Evolutionary conservation across 2,797 vertebrate species (phyloP), one percentile per base, ranked within the genome.

Genomic region (Distichodus sexfasciatus): DNA sequence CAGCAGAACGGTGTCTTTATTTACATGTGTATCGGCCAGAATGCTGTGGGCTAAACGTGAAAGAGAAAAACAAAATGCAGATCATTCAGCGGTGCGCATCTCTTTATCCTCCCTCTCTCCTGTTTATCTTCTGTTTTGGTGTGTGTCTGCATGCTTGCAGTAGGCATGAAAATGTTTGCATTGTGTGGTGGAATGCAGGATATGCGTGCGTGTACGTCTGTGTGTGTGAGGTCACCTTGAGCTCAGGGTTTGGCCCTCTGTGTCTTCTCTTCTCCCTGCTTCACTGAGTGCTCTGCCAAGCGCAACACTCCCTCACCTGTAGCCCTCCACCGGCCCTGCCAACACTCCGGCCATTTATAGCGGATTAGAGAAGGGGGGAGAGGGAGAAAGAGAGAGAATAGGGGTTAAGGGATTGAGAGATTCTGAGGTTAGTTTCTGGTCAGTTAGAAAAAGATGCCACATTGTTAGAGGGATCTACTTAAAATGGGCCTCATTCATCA

Each of bases 251-350:
- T 69, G 59, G 81, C 76, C 84, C 82, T 84, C 82, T 67, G 79
- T 62, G 70, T 84, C 85, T 83, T 78, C 85, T 87, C 70, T 75
- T 75, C 68, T 81, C 81, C 38, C 75, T 83, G 90, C 90, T 90
- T 90, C 81, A 84, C 89, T 90, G 90, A 90, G 86, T 53, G 89
- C 88, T 90, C 86, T 75, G 76, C 87, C 83, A 89, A 90, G 88
- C 89, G 85, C 86, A 77, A 88, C 88, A 86, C 85, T 88, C 82
- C 82, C 83, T 84, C 84, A 85, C 88, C 85, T 84, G 85, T 84
- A 88, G 90, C 88, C 87, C 88, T 91, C 90, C 90, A 83, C 84
- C 86, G n/a, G n/a, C 80, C 86, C 87, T 84, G 87, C 84, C 75
- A 83, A 87, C 90, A 83, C 84, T 82, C 84, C 77, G 85, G 86